phyloP scores from a whole-genome alignment of 2,113 vertebrate genomes.

The Piliocolobus tephrosceles region DNA sequence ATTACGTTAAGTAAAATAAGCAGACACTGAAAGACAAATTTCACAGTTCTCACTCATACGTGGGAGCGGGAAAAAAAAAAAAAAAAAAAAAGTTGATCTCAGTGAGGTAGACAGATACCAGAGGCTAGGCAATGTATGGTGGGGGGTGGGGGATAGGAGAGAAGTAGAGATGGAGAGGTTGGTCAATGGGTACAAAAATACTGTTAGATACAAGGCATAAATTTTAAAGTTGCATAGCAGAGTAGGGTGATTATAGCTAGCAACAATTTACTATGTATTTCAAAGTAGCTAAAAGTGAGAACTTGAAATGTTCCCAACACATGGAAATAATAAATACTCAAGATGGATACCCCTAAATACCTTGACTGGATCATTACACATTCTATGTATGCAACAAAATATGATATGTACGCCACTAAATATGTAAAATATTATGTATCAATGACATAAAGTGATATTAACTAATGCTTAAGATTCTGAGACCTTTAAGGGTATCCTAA shows the following conservation, averaged over 20 bases:
- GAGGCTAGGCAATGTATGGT: not conserved
- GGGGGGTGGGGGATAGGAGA: not conserved
- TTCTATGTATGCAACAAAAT: not conserved
- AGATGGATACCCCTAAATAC: not conserved
- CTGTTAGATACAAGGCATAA: not conserved
- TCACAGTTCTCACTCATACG: not conserved
- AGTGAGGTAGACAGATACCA: not conserved
- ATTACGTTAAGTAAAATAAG: not conserved
- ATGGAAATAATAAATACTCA: not conserved
- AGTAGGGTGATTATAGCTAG: not conserved
- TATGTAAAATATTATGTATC: not conserved
- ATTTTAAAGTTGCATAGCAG: not conserved
- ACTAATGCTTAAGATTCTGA: not conserved
- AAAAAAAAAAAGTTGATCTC: too few species aligned
- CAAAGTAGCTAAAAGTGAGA: not conserved
- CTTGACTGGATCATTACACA: not conserved
- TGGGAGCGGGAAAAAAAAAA: not conserved
- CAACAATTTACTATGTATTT: not conserved
- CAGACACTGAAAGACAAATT: not conserved
- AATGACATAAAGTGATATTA: too few species aligned
- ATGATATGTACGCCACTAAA: not conserved
- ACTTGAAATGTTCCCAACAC: not conserved
- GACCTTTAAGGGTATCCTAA: not conserved
- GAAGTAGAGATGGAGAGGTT: not conserved
- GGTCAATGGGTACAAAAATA: not conserved